Conservation (phyloP, 2,113 vertebrate genomes). For the Rhinoderma darwinii region DNA sequence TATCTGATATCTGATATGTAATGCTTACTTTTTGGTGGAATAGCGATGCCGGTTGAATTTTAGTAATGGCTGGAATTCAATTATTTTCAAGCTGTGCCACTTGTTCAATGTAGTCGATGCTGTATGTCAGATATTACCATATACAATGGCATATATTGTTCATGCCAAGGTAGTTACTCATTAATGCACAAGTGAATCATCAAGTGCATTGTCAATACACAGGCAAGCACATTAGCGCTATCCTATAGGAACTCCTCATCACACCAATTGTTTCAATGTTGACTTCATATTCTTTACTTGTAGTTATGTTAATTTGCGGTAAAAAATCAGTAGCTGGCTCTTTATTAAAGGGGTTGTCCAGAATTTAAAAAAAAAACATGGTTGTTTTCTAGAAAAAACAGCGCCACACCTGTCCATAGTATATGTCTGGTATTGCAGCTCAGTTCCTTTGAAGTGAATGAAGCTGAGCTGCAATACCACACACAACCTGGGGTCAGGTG, state of each 20-base stretch:
- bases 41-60: constrained; percentile 3
- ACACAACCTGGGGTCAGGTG: too few species aligned
- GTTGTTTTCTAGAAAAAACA: too few species aligned
- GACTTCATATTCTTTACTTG: background rate
- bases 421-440: too few species aligned
- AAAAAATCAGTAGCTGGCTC: background rate
- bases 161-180: background rate
- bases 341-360: too few species aligned
- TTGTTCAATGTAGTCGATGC: background rate
- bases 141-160: background rate
- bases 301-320: background rate
- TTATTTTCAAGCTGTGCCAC: background rate
- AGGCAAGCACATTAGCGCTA: background rate
- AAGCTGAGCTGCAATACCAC: too few species aligned
- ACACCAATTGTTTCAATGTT: background rate
- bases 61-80: constrained; percentile 14
- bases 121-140: background rate
- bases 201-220: background rate
- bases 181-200: background rate
- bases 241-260: background rate
- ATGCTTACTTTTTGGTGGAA: constrained; percentile 22
- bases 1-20: constrained; percentile 41
- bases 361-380: too few species aligned
- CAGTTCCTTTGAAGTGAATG: too few species aligned
- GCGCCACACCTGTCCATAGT: too few species aligned